Evolutionary conservation across 2,888 invertebrate species (phyloP).

Genomic region (Diadromus collaris): DNA sequence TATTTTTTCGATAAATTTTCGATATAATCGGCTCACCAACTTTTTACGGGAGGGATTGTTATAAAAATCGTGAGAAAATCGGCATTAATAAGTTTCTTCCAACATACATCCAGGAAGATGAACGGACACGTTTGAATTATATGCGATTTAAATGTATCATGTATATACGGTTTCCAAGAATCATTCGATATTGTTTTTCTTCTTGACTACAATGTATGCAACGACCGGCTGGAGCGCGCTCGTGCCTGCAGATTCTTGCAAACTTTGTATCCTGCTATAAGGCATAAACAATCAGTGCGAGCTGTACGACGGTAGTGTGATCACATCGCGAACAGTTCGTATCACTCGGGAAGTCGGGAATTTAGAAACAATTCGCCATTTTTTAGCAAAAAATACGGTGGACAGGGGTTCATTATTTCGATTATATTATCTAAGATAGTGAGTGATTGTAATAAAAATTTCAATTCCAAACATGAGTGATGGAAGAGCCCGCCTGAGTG

Average conservation of each 20-base stretch:
- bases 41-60: too few relatives aligned
- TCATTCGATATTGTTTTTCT: neutral
- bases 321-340: slow-evolving; percentile 11
- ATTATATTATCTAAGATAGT: slow-evolving; percentile 4
- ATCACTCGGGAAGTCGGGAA: slow-evolving; percentile 9
- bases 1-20: too few relatives aligned
- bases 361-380: too few relatives aligned
- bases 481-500: slow-evolving; percentile 37
- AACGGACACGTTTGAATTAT: slow-evolving; percentile 13
- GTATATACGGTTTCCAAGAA: slow-evolving; percentile 16
- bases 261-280: slow-evolving; percentile 6
- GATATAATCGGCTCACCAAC: too few relatives aligned
- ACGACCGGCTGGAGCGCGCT: slow-evolving; percentile 14
- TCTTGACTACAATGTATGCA: neutral
- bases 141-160: slow-evolving; percentile 16
- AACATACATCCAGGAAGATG: too few relatives aligned
- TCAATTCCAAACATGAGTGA: slow-evolving; percentile 13
- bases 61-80: too few relatives aligned
- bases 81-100: too few relatives aligned
- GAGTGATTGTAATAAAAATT: slow-evolving; percentile 4
- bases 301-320: slow-evolving; percentile 1
- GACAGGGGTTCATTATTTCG: neutral
- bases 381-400: neutral
- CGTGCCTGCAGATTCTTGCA: slow-evolving; percentile 16
- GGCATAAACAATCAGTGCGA: slow-evolving; percentile 19